Evolutionary conservation across 2,888 invertebrate species (phyloP).

Genomic region (Gordius sp.): DNA sequence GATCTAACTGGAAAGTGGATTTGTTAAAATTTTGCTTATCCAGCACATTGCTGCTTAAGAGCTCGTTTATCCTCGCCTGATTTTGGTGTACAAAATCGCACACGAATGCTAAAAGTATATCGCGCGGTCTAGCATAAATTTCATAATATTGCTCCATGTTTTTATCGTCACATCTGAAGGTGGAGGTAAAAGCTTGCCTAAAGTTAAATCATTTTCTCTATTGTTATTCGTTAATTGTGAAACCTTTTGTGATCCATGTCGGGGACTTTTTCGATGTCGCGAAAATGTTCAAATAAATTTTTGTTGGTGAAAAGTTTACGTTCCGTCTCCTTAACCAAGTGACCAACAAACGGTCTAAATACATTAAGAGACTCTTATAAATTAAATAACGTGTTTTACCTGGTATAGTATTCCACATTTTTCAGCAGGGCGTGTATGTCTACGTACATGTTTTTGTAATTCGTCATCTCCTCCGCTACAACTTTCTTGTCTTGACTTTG

Average conservation of each 20-base stretch:
- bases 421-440: neutral
- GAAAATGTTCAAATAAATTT: neutral
- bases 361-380: neutral
- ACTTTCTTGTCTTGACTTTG: neutral
- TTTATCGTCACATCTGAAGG: no score
- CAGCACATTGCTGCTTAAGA: neutral
- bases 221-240: no score
- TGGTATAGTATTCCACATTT: neutral
- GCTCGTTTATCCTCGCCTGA: neutral
- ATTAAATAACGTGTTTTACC: neutral
- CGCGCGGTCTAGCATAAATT: neutral
- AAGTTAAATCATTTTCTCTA: no score
- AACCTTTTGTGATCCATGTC: neutral
- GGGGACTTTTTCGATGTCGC: neutral
- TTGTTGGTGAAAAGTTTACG: neutral
- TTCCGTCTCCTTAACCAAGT: neutral
- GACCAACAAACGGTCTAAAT: constrained; percentile 5
- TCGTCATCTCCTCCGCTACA: neutral
- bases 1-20: neutral
- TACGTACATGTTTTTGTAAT: neutral
- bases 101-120: neutral
- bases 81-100: neutral
- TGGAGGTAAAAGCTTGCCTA: no score
- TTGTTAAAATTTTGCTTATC: constrained; percentile 11
- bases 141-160: neutral